phyloP scores from a whole-genome alignment of 2,888 invertebrate species.

The Parascotia fuliginaria region DNA sequence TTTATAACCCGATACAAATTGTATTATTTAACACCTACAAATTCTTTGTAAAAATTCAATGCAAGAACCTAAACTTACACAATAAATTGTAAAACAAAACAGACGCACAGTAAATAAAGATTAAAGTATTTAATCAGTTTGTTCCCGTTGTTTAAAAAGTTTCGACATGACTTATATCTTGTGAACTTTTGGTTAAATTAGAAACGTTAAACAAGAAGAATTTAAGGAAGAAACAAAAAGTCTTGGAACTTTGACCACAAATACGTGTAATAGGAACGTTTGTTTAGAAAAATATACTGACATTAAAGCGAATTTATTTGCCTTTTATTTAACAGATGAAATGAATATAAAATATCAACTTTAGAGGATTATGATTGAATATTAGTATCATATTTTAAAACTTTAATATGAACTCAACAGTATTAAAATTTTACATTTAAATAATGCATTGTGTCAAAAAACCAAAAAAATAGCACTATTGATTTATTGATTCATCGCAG shows the following conservation, averaged over 20 bases:
- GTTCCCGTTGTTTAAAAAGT: slow-evolving; percentile 71
- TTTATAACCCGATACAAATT: not conserved
- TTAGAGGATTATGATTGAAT: too few species aligned
- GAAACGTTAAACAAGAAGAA: slow-evolving; percentile 36
- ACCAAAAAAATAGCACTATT: too few species aligned
- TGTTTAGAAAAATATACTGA: slow-evolving; percentile 8
- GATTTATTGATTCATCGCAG: too few species aligned
- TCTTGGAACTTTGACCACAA: slow-evolving; percentile 34
- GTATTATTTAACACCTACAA: slow-evolving; percentile 6
- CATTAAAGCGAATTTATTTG: not conserved
- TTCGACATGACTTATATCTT: slow-evolving; percentile 78
- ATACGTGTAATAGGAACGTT: slow-evolving; percentile 19
- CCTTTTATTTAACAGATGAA: not conserved
- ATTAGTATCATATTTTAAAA: too few species aligned
- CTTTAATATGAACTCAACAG: too few species aligned
- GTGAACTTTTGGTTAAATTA: slow-evolving; percentile 56
- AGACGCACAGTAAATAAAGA: slow-evolving; percentile 79
- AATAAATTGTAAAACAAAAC: slow-evolving; percentile 77
- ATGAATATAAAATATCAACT: too few species aligned
- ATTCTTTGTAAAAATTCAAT: slow-evolving; percentile 48
- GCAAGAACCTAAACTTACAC: slow-evolving; percentile 67
- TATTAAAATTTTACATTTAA: too few species aligned
- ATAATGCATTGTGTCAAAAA: too few species aligned
- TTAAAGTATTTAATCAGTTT: slow-evolving; percentile 81
- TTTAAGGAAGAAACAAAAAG: slow-evolving; percentile 37